Base-by-base conservation (phyloP, 2,888 invertebrate genomes). In the Trissonchulus sp. region DNA sequence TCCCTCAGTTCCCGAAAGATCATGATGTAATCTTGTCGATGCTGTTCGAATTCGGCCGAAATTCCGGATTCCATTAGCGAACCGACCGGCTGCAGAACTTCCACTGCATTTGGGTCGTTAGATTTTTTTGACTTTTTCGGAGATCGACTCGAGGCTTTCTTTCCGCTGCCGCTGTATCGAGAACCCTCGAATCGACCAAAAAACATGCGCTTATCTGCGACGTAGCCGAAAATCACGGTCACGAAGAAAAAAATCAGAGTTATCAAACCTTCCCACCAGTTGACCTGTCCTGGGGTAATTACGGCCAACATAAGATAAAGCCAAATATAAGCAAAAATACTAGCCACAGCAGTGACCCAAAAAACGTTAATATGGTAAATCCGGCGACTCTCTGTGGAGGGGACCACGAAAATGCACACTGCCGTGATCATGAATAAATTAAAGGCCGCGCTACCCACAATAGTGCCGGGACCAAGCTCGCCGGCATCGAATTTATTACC, bases 271-370 rank as follows among this genome's bases (percentile, higher is more conserved):
- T 98, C 97, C 74, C 74, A 73, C 28, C 28, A 33, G 28, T 73
- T 68, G 2, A 98, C 92, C 2, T 90, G 90, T 34, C 92, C 93
- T 0, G 91, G 91, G 60, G 93, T 92, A 80, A 92, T 90, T 63
- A 93, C 90, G 63, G 92, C 91, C 72, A 99, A 88, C 81, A 99
- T 99, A 75, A 95, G 86, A 86, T 97, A 98, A 74, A 99, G 89
- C 99, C 99, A 99, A 72, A 99, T 91, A 86, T 99, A 99, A 63
- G 99, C 99, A 84, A 98, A 97, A 69, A 99, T 90, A 69, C 96
- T 96, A 94, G 97, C 98, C n/a, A 92, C 90, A 33, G 97, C 95
- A 2, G 99, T 99, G 74, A 99, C 93, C 85, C 96, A 92, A 87
- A 99, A 99, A 76, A 99, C 98, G 76, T 94, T 89, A 75, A 97